Evolutionary conservation across 2,888 invertebrate species (phyloP), one percentile per base, ranked within the genome.

Genomic region (Melipona bicolor): DNA sequence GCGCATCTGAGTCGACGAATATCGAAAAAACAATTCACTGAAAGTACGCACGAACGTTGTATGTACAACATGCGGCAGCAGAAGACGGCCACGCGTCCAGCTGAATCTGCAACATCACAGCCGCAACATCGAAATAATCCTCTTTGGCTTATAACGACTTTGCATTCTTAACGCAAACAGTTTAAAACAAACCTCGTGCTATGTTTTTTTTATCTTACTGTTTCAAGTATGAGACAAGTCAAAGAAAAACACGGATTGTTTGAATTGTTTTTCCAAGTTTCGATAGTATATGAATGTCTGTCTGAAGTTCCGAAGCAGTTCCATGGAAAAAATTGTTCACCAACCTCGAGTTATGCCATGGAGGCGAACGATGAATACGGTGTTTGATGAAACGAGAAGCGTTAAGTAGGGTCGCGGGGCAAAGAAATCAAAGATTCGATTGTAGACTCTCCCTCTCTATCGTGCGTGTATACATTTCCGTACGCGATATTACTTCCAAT

Each of bases 371-470:
- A 89, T 89, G 84, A 89, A 88, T 89, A 80, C 67, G 49, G 52
- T 70, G 76, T 77, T 88, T 81, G 77, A 88, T 71, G 83, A 85
- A 79, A 79, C 67, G 72, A 79, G 79, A 87, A 74, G 50, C 80
- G 68, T 61, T 69, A 79, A 86, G 77, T 71, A 79, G 71, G 62
- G 69, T 21, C 69, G 36, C 56, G 75, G 54, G 65, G 70, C 43
- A 54, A 67, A 80, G 81, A 84, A 88, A 88, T 90, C 83, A 90
- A 90, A 90, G 88, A 88, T 90, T 82, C 84, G 82, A 87, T 87
- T 90, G 87, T 87, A 76, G 70, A 43, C 62, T 70, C 72, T 64
- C 79, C 50, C 71, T 61, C 71, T 61, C 65, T 87, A 61, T 69
- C 65, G 73, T 70, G 56, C 36, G 54, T 24, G 36, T 70, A 71